Conservation (phyloP, 1,140 invertebrate species). For the Pseudomyrmex gracilis region DNA sequence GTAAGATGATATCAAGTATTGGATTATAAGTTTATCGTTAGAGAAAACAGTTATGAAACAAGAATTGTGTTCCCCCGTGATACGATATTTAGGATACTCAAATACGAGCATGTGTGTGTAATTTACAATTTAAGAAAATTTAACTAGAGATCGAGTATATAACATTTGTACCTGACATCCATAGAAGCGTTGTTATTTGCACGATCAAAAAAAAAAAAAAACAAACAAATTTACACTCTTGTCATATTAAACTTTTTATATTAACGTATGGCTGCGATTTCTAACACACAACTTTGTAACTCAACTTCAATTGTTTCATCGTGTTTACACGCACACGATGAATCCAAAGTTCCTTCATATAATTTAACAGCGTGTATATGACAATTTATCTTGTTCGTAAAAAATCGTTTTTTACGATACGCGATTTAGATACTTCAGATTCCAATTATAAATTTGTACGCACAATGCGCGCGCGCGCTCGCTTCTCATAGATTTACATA, state of each 20-base stretch:
- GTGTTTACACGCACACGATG: no score
- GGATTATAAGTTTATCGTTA: conserved; percentile 77
- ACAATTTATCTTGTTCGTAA: neutral
- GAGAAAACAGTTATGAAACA: conserved; percentile 56
- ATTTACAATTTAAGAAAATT: conserved; percentile 39
- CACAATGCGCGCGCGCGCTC: neutral
- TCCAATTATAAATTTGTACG: no score
- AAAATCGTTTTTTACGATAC: conserved; percentile 21
- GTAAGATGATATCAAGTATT: conserved; percentile 80
- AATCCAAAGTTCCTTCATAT: no score
- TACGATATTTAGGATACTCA: conserved; percentile 75
- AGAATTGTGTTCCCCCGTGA: conserved; percentile 77
- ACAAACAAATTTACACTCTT: conserved; percentile 14
- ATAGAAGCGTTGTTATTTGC: conserved; percentile 72
- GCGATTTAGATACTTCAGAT: no score
- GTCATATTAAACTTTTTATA: conserved; percentile 52
- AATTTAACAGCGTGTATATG: neutral
- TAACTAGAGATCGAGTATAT: conserved; percentile 71
- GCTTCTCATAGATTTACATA: conserved; percentile 7
- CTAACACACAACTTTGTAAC: neutral
- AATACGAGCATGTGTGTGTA: conserved; percentile 56
- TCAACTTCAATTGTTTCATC: conserved; percentile 10
- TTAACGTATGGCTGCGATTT: conserved; percentile 23
- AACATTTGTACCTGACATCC: conserved; percentile 82
- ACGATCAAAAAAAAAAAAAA: conserved; percentile 34